These are phyloP conservation scores for Aphis gossypii DNA, from an alignment of 1,140 invertebrate genomes.

Conservation along the genomic window DNA sequence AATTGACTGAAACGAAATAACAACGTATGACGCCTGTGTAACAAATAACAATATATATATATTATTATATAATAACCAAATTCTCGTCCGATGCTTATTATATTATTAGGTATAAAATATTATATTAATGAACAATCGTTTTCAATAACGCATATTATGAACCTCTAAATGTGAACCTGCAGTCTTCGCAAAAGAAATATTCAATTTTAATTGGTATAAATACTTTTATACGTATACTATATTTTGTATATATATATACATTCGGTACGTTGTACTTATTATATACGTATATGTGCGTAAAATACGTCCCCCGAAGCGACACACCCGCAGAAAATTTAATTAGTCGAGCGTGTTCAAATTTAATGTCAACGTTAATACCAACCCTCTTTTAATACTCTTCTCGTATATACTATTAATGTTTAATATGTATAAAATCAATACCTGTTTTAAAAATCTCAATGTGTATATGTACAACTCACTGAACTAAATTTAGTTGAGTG, in stretches of 20 bases:
- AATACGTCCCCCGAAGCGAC: neutral
- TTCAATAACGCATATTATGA: neutral
- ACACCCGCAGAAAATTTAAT: neutral
- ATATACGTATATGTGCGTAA: neutral
- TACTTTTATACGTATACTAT: neutral
- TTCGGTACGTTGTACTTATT: neutral
- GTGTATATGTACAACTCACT: neutral
- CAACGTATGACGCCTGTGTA: neutral
- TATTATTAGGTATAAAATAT: neutral
- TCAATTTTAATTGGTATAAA: neutral
- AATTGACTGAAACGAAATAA: slow-evolving; percentile 13
- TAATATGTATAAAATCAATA: neutral
- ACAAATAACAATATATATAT: neutral
- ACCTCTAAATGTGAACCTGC: neutral
- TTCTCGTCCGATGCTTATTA: neutral
- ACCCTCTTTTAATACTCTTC: neutral
- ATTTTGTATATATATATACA: neutral
- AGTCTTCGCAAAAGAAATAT: neutral
- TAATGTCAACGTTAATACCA: neutral
- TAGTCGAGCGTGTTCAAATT: neutral
- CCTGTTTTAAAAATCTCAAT: neutral
- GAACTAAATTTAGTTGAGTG: too few relatives aligned
- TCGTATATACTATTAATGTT: neutral
- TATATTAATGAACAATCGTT: neutral
- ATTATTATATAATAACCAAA: neutral